Base-by-base conservation (phyloP, 2,113 vertebrate genomes). In the Eclectus roratus region DNA sequence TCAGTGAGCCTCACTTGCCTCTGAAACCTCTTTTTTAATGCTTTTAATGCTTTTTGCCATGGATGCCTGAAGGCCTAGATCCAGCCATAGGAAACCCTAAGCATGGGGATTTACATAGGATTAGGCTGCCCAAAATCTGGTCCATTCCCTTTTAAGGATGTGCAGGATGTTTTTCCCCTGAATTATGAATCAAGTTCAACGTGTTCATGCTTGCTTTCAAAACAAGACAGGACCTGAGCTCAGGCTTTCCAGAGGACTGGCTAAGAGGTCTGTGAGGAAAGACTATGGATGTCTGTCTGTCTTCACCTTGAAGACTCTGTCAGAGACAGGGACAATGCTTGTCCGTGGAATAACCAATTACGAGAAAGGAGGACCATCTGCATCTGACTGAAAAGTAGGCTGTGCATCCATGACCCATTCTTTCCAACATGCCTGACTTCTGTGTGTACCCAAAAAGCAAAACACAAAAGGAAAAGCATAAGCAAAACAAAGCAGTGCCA, bases 321-420 rank as follows among this genome's bases (percentile, higher is more conserved):
- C 25, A 66, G 74, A 18, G 3, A 16, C 43, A 60, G 5, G 16
- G 37, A 33, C 23, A 0, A 1, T 64, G 44, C 1, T 1, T 69
- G 31, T 13, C 64, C 4, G 1, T 73, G 17, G 63, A 69, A 65
- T 55, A 50, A 79, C 13, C 11, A 24, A 1, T n/a, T 74, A 16
- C 1, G 1, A 78, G 55, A 74, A 71, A 12, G 37, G 28, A 79
- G 10, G 13, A 64, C 56, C 20, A 24, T n/a, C 25, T 11, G 1
- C 18, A 71, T 23, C 50, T 87, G 55, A 17, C 18, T 3, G 6
- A 72, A 2, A 6, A 60, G 28, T 16, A 71, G 16, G 8, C 2
- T 47, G 13, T 52, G 18, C 33, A 21, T 80, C 27, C 8, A 10
- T 47, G 17, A 39, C 52, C 43, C 21, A 1, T 53, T 25, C 29